Percentiles rank a stretch among this genome's conserved stretches.
Evolutionary conservation across 1,140 invertebrate genomes (phyloP).

Genomic region (Eupeodes corollae): DNA sequence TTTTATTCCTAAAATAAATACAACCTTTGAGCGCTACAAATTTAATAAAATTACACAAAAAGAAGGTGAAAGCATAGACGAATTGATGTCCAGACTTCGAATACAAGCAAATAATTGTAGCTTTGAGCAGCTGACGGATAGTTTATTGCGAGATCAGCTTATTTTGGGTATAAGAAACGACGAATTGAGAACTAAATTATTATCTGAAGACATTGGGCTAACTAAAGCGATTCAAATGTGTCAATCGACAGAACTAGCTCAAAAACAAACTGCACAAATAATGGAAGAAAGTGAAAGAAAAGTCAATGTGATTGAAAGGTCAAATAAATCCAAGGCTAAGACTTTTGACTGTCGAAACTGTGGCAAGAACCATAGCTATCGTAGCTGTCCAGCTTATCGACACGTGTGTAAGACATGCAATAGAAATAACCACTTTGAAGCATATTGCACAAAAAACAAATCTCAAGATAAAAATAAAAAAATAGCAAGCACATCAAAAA

Average conservation of each 20-base stretch:
- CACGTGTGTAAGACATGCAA: constrained; percentile 8
- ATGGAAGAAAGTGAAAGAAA: background rate
- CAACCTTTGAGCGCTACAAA: constrained; percentile 14
- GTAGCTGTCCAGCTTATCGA: constrained; percentile 8
- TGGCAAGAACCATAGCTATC: constrained; percentile 1
- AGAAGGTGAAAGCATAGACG: constrained; percentile 1
- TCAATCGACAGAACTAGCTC: constrained; percentile 1
- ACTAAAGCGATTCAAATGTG: constrained; percentile 3
- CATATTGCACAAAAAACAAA: constrained; percentile 5
- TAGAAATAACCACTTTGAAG: constrained; percentile 6
- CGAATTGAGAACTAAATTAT: background rate
- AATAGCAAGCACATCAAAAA: no score
- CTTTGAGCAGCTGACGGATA: background rate
- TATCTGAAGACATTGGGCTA: background rate
- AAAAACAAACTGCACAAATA: background rate
- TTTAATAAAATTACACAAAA: constrained; percentile 1
- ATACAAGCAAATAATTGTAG: background rate
- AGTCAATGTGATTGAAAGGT: background rate
- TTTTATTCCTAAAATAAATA: constrained; percentile 14
- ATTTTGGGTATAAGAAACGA: constrained; percentile 1
- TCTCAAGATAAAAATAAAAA: no score
- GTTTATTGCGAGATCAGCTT: background rate
- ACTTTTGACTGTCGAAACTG: constrained; percentile 1
- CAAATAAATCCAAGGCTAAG: no score
- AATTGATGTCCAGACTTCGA: background rate